Base-by-base conservation (phyloP, 2,888 invertebrate species). In the Macaria liturata region DNA sequence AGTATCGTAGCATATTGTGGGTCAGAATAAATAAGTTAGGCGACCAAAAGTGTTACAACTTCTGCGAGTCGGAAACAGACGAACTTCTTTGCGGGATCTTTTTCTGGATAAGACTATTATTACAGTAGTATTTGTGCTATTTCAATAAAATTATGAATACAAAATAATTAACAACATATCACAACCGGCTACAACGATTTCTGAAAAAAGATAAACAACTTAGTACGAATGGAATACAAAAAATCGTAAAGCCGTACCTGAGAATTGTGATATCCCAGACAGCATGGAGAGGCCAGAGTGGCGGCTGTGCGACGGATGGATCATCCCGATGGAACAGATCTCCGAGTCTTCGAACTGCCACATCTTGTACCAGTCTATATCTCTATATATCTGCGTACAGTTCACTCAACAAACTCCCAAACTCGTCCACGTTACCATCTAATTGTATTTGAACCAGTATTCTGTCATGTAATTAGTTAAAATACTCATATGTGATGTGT, bases 281-380 rank as follows among this genome's bases (percentile, higher is more conserved):
- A 90, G 74, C 75, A 88, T 80, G n/a, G 89, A 90, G 34, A 90
- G 92, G 92, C 96, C 96, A 77, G 96, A 96, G 76, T 96, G 95
- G 80, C 93, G 91, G 82, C 94, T 94, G 82, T 93, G 92, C 49
- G 94, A 94, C 45, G 94, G 94, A 73, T 94, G 94, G 68, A 88
- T 95, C 96, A 97, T 97, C 83, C 96, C 97, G 84, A 97, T 96
- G 75, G 97, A 96, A 86, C 94, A 96, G 84, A 96, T 96, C 93
- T 96, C 96, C 64, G 94, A 93, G 70, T 94, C 94, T 73, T 94
- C 94, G 66, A 94, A 93, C 78, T 94, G 93, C 95, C 95, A 95
- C 94, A 95, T 94, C 70, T 69, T 81, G 54, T 42, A 45, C 20
- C 8, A 50, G 48, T 51, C 49, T 47, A 52, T 52, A 31, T 20